Evolutionary conservation across 2,113 vertebrate genomes (phyloP), one percentile per base, ranked within the genome.

Genomic region (Cnemophilus loriae): DNA sequence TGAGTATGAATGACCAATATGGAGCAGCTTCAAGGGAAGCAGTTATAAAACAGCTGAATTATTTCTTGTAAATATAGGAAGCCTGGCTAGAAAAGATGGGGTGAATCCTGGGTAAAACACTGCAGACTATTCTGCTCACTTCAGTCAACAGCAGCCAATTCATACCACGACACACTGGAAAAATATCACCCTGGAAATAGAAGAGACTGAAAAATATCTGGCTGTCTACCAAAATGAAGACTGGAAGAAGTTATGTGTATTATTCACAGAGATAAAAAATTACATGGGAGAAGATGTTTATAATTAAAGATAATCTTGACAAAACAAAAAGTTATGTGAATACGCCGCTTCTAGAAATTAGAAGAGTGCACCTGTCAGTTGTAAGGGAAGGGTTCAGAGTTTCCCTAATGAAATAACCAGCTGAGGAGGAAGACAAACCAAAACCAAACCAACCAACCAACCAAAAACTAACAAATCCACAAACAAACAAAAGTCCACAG

Each of bases 321-420:
- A 20, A 20, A 46, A 71, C 9, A 63, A 79, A 64, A 82, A 17
- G 1, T 33, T 63, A 28, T 2, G 8, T 33, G 47, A 70, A 49
- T 59, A 50, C 52, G 20, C 8, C 59, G 22, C 10, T 86, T 86
- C 61, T 47, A 23, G 41, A 73, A 73, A 60, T 64, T 9, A 86
- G 30, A 79, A 39, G 3, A 65, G 13, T 2, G 0, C 13, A 41
- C 1, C 20, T 63, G 8, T 13, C 39, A 33, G 0, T 23, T 47
- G 6, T 17, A 78, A 63, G 16, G 27, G 50, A 56, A 84, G 8
- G 3, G 4, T 60, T 81, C 50, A 55, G 15, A 50, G 9, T 24
- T 81, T 63, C 26, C 9, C 9, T 63, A 35, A 75, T 32, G 16
- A 75, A 33, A 77, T 50, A 68, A 68, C 1, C 13, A 52, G 13